phyloP scores from a whole-genome alignment of 1,140 invertebrate species.

The Pissodes strobi region DNA sequence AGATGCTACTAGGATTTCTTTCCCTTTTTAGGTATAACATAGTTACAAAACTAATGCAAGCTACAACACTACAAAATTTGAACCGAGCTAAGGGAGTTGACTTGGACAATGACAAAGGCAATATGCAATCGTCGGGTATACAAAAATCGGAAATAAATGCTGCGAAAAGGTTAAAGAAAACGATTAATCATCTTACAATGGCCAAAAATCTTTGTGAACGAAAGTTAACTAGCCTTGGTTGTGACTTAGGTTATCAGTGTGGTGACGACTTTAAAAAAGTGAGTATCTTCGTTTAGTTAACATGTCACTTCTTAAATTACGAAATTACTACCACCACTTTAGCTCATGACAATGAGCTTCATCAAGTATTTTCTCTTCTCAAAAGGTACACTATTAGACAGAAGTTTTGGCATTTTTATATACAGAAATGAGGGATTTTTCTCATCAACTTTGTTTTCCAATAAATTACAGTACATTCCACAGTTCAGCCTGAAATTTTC shows the following conservation, averaged over 20 bases:
- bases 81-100: constrained; percentile 83
- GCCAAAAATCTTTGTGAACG: constrained; percentile 85
- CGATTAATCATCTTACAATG: constrained; percentile 81
- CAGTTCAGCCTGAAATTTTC: too few species aligned
- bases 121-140: constrained; percentile 53
- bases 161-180: constrained; percentile 72
- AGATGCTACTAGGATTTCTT: too few species aligned
- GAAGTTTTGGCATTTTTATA: too few species aligned
- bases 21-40: constrained; percentile 73
- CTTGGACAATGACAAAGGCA: constrained; percentile 70
- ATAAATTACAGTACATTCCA: too few species aligned
- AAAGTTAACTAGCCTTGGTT: constrained; percentile 74
- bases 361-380: too few species aligned
- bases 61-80: constrained; percentile 86
- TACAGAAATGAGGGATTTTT: too few species aligned
- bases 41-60: constrained; percentile 91
- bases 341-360: too few species aligned
- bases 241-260: constrained; percentile 74
- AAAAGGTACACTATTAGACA: too few species aligned
- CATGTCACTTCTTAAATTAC: too few species aligned
- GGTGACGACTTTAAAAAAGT: constrained; percentile 43
- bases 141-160: constrained; percentile 73
- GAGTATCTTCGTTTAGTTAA: too few species aligned
- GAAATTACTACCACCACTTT: too few species aligned
- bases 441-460: too few species aligned